Evolutionary conservation across 2,113 vertebrate species (phyloP), one percentile per base, ranked within the genome.

Genomic region (Bubalus kerabau): DNA sequence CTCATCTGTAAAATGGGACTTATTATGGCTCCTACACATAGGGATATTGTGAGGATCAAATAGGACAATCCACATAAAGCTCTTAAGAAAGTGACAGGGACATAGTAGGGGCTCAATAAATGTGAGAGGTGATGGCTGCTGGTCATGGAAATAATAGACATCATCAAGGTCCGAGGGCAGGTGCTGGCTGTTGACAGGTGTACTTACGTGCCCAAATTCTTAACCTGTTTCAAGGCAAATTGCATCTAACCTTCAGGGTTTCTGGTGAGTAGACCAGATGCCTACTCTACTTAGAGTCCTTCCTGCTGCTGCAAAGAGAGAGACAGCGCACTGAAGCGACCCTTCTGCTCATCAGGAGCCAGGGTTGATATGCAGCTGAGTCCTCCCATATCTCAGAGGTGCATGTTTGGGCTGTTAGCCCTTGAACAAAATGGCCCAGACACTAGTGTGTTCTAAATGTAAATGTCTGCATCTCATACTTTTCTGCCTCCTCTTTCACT

Each of bases 391-490:
- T 62, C 26, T 60, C 78, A 15, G 43, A 60, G 46, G 23, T 1
- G 1, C 6, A 11, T 2, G 19, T 54, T 26, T 46, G 26, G 83
- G 43, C 43, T 32, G 6, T 6, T 12, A 91, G 54, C 16, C 24
- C 80, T 40, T 28, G 7, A 46, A 13, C 80, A 52, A 46, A 50
- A 56, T 7, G 19, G 52, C 52, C 32, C 0, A 5, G 82, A 21
- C 21, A 1, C 5, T 6, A 13, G 6, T 0, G 0, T 28, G 23
- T 16, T 36, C 24, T 28, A 43, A 59, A 46, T 4, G 23, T 1
- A 3, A 32, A 6, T 28, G 60, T 85, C n/a, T 43, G 60, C 32
- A 19, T 46, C 59, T 32, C 57, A 8, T 40, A 2, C 2, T 57
- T 89, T 62, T n/a, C 62, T 74, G 48, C 16, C 24, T 64, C 40